These are phyloP conservation scores for Albula goreensis DNA, from an alignment of 2,113 vertebrate genomes.

Conservation along the genomic window DNA sequence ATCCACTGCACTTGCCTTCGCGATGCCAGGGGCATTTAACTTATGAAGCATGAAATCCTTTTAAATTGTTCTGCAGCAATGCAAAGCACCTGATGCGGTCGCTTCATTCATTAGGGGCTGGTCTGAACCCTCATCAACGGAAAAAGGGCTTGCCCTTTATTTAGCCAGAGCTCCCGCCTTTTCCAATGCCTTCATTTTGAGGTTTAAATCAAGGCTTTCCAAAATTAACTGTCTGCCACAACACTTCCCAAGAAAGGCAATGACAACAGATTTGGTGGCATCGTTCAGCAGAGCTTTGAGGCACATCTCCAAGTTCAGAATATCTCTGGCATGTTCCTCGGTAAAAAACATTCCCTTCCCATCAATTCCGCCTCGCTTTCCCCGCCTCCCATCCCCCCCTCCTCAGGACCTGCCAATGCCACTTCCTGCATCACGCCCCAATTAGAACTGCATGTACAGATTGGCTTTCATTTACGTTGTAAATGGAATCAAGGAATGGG, in stretches of 20 bases:
- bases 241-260: not conserved
- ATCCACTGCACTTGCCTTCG: not conserved
- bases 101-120: not conserved
- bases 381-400: not conserved
- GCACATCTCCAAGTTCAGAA: constrained; percentile 28
- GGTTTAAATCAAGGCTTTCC: not conserved
- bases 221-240: not conserved
- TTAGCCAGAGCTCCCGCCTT: not conserved
- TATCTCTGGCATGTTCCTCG: constrained; percentile 28
- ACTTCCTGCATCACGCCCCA: constrained; percentile 42
- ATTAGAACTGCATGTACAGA: constrained; percentile 43
- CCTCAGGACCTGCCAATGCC: constrained; percentile 12
- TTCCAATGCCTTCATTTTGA: not conserved
- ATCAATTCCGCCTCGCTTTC: not conserved
- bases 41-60: not conserved
- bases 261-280: constrained; percentile 1
- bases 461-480: constrained; percentile 37
- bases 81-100: not conserved
- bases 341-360: not conserved
- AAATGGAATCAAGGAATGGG: constrained; percentile 37
- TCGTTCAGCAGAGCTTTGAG: not conserved
- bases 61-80: not conserved
- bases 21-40: not conserved
- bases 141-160: not conserved
- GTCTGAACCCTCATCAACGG: not conserved